phyloP scores from a whole-genome alignment of 2,888 invertebrate genomes.

The Nemapogon koenigi region DNA sequence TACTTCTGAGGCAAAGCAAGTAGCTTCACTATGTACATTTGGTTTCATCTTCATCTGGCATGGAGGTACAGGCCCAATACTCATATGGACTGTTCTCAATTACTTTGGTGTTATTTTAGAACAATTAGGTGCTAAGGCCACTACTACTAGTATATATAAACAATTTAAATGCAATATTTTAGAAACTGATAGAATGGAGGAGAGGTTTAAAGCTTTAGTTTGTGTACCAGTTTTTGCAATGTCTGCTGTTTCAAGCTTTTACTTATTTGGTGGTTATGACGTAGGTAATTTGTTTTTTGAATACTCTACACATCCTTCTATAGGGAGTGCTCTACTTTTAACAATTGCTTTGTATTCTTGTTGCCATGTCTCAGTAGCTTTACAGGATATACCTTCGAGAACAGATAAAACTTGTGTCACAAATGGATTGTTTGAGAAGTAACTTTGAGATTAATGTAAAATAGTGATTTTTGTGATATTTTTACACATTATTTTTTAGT shows the following conservation, averaged over 20 bases:
- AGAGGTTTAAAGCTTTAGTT: constrained; percentile 71
- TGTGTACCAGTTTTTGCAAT: constrained; percentile 78
- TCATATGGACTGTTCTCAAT: constrained; percentile 89
- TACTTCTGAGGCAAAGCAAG: constrained; percentile 61
- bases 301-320: constrained; percentile 52
- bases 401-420: constrained; percentile 21
- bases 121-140: constrained; percentile 59
- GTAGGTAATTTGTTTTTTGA: constrained; percentile 76
- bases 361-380: constrained; percentile 51
- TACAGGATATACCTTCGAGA: constrained; percentile 41
- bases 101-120: constrained; percentile 81
- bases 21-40: constrained; percentile 80
- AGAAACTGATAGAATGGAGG: constrained; percentile 44
- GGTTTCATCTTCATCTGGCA: constrained; percentile 91
- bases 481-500: neutral
- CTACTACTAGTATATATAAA: constrained; percentile 47
- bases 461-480: neutral
- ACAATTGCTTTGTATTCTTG: constrained; percentile 42
- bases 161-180: constrained; percentile 41
- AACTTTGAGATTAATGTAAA: neutral
- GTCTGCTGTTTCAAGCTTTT: constrained; percentile 86
- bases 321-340: constrained; percentile 33
- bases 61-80: constrained; percentile 76
- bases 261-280: constrained; percentile 80
- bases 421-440: neutral